Evolutionary conservation across 2,888 invertebrate genomes (phyloP).

Genomic region (Epinotia ramella): DNA sequence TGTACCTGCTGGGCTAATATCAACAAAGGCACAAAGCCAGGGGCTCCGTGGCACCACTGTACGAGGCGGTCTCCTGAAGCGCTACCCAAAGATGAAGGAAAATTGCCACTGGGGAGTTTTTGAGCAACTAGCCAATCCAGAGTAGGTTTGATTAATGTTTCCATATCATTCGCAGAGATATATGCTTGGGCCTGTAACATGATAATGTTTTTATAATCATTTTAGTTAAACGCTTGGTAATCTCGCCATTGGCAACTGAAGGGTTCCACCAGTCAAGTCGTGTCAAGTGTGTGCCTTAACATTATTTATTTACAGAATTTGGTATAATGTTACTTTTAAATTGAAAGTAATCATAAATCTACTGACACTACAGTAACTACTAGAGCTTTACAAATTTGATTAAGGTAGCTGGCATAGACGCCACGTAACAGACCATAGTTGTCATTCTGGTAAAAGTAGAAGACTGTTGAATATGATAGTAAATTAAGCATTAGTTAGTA

Average conservation of each 20-base stretch:
- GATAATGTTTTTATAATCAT: neutral
- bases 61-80: constrained; percentile 89
- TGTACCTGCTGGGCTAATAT: constrained; percentile 88
- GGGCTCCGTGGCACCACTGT: constrained; percentile 98
- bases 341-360: neutral
- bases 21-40: constrained; percentile 92
- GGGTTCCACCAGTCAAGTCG: neutral
- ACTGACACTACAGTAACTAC: no score
- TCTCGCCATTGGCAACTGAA: neutral
- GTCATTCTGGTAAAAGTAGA: no score
- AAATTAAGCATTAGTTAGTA: constrained; percentile 56
- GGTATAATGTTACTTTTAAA: neutral
- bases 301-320: neutral
- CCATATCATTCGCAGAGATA: constrained; percentile 84
- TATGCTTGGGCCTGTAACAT: constrained; percentile 82
- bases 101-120: constrained; percentile 88
- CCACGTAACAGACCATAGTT: no score
- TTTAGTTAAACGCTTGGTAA: neutral
- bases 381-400: neutral
- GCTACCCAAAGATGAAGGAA: constrained; percentile 91
- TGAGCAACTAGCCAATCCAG: constrained; percentile 86
- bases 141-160: constrained; percentile 86
- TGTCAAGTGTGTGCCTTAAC: neutral
- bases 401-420: neutral
- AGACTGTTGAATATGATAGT: neutral